A percentile compares a stretch with the other conserved stretches of the same genome.
Conservation (phyloP, 2,113 vertebrate species). For the Pheucticus melanocephalus region DNA sequence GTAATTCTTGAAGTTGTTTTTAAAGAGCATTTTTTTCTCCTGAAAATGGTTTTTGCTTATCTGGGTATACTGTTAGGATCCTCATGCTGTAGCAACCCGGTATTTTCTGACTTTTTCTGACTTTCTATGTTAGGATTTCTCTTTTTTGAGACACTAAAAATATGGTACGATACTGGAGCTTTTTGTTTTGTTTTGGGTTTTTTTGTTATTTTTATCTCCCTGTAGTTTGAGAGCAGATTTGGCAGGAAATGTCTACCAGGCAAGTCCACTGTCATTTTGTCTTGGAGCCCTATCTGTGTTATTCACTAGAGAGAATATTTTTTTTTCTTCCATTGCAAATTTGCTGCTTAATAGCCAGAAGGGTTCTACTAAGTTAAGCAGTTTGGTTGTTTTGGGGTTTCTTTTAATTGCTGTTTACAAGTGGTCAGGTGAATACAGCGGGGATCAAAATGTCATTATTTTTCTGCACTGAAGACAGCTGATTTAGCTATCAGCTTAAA, state of each 20-base stretch:
- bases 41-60: background rate
- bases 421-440: background rate
- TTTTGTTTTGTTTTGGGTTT: background rate
- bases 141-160: background rate
- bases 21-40: background rate
- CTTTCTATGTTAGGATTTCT: background rate
- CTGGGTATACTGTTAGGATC: background rate
- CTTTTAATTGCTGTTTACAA: background rate
- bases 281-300: background rate
- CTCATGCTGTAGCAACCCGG: background rate
- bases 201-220: background rate
- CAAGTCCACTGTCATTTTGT: background rate
- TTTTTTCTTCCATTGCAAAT: background rate
- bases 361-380: background rate
- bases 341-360: background rate
- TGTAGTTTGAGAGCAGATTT: background rate
- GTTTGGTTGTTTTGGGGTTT: background rate
- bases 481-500: background rate
- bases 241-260: background rate
- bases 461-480: background rate
- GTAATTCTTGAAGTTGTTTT: background rate
- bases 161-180: background rate
- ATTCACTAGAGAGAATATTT: background rate
- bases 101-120: background rate
- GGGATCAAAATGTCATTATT: background rate